These are phyloP conservation scores for Alcedo atthis DNA, from an alignment of 2,797 vertebrate genomes.

Conservation along the genomic window DNA sequence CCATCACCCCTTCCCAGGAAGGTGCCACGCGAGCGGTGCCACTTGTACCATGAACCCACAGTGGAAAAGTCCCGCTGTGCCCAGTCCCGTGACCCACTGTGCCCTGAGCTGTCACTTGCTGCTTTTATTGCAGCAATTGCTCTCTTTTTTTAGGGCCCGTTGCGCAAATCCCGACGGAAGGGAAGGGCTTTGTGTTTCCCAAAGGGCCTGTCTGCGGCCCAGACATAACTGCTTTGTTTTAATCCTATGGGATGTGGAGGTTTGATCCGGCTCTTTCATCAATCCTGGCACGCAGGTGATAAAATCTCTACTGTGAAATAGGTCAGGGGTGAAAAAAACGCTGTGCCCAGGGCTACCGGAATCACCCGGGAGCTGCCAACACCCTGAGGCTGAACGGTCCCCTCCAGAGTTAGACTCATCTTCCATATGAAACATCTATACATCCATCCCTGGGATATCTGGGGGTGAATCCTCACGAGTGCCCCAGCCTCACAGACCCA, in stretches of 20 bases:
- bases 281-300: not conserved
- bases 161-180: rapidly evolving
- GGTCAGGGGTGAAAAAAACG: not conserved
- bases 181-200: not conserved
- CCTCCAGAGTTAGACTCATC: rapidly evolving
- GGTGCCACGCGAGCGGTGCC: rapidly evolving
- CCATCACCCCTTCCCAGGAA: not conserved
- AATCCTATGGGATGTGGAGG: rapidly evolving
- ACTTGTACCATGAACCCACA: not conserved
- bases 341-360: not conserved
- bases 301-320: not conserved
- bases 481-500: too few relatives aligned
- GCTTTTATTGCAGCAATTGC: not conserved
- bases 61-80: rapidly evolving
- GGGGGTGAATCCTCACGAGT: rapidly evolving
- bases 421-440: rapidly evolving
- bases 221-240: rapidly evolving
- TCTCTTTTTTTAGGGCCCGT: not conserved
- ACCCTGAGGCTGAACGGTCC: rapidly evolving
- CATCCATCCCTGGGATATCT: rapidly evolving
- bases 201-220: not conserved
- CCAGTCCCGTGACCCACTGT: rapidly evolving
- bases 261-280: rapidly evolving
- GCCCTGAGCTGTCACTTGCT: rapidly evolving
- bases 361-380: not conserved